Base-by-base conservation (phyloP, 2,888 invertebrate species). In the Biston betularia region DNA sequence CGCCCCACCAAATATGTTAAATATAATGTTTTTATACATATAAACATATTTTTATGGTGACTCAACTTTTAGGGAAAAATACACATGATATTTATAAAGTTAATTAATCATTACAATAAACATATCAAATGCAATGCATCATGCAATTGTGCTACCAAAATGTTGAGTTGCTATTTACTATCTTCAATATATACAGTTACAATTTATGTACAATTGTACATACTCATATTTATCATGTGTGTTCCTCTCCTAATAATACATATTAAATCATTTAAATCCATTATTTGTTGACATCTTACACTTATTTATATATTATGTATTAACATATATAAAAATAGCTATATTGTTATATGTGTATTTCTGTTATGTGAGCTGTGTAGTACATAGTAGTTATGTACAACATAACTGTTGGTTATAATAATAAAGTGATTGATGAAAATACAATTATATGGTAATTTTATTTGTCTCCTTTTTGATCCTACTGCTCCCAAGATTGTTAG, bases 341-440 rank as follows among this genome's bases (percentile, higher is more conserved):
- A 35, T 46, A 63, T 68, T 67, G 57, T 68, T 66, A 67, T 9
- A 48, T 57, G 57, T 64, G 42, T 71, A 67, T 65, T 24, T 62
- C 33, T 55, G 58, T 68, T 69, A 68, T 72, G 69, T 74, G 71
- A 75, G 70, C 70, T 74, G 73, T 79, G 76, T 77, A 76, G 74
- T 75, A 71, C 75, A 71, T 77, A 70, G 68, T 53, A 14, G 50
- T 71, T 74, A 71, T 74, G 69, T 72, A 76, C 72, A 69, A 63
- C 48, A 15, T 74, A 73, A 75, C 73, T 82, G 86, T 88, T 88
- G 81, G 52, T 62, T 75, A 57, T 55, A 65, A 77, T 79, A 84
- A 84, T 88, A 87, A 88, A 89, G 74, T 80, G 75, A 83, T 80
- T 80, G 73, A 84, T 78, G 75, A 80, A 38, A 38, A 2, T 38